Evolutionary conservation across 2,797 vertebrate genomes (phyloP).

Genomic region (Argyrosomus regius): DNA sequence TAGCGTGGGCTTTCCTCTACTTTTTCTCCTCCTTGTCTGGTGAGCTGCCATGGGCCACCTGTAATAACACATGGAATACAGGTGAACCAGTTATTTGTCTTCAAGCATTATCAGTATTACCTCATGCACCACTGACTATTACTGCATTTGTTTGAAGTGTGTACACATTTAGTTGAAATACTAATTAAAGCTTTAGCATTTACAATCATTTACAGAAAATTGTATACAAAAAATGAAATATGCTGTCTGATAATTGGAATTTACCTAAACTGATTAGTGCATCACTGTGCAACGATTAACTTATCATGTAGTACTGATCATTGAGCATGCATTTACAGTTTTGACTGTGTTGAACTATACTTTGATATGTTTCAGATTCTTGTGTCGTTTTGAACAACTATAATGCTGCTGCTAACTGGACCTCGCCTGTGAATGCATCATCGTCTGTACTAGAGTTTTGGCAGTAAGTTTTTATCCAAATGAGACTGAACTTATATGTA

Average conservation of each 20-base stretch:
- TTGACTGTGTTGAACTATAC: constrained; percentile 25
- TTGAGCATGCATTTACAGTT: neutral
- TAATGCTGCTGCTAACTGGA: constrained; percentile 67
- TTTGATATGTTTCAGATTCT: constrained; percentile 67
- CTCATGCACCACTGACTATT: neutral
- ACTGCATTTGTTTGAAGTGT: neutral
- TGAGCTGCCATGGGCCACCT: constrained; percentile 78
- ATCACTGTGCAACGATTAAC: neutral
- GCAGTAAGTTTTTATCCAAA: constrained; percentile 79
- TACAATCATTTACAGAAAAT: neutral
- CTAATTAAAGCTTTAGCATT: too few relatives aligned
- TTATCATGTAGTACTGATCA: neutral
- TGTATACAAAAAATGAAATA: neutral
- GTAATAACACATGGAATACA: constrained; percentile 82
- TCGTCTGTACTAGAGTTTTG: constrained; percentile 85
- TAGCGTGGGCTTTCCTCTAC: constrained; percentile 82
- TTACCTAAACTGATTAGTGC: neutral
- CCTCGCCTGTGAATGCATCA: constrained; percentile 67
- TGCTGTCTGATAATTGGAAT: neutral
- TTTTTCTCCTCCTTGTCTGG: constrained; percentile 77
- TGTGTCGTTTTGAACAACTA: constrained; percentile 70
- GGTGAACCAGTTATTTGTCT: constrained; percentile 45
- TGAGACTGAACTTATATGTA: neutral
- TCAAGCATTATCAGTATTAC: neutral
- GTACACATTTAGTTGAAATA: neutral